Percentiles rank a stretch among this genome's conserved stretches.
Conservation (phyloP, 2,888 invertebrate genomes). For the Ichneumon xanthorius region DNA sequence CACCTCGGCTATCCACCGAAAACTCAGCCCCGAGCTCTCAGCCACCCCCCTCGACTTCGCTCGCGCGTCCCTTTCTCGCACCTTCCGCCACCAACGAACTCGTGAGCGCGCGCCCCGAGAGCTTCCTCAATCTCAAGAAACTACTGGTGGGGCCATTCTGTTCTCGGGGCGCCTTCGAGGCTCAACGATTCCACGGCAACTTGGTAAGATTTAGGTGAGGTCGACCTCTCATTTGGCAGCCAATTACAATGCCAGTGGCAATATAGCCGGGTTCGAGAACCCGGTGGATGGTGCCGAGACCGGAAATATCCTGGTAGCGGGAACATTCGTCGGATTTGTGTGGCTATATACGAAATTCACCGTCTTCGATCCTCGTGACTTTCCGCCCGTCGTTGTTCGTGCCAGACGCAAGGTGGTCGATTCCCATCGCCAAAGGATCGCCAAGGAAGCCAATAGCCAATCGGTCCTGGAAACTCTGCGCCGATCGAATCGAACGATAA, state of each 20-base stretch:
- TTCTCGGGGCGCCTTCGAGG: constrained; percentile 65
- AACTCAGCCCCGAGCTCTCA: constrained; percentile 36
- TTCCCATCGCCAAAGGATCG: constrained; percentile 6
- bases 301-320: constrained; percentile 30
- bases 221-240: constrained; percentile 80
- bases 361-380: constrained; percentile 1
- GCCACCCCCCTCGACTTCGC: constrained; percentile 14
- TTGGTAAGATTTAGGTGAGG: constrained; percentile 78
- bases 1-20: constrained; percentile 40
- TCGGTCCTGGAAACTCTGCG: neutral
- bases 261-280: constrained; percentile 27
- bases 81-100: constrained; percentile 37
- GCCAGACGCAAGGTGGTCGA: constrained; percentile 13
- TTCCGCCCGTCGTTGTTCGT: constrained; percentile 6
- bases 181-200: constrained; percentile 70
- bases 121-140: constrained; percentile 62
- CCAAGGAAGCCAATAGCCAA: neutral
- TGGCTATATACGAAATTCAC: constrained; percentile 20
- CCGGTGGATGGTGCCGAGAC: constrained; percentile 11
- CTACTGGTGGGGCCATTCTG: constrained; percentile 56
- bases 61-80: constrained; percentile 15
- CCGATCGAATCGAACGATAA: neutral
- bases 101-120: constrained; percentile 34
- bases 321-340: constrained; percentile 22
- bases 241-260: constrained; percentile 78